phyloP scores from a whole-genome alignment of 1,140 invertebrate genomes.

The Pseudobourletiella spinata region DNA sequence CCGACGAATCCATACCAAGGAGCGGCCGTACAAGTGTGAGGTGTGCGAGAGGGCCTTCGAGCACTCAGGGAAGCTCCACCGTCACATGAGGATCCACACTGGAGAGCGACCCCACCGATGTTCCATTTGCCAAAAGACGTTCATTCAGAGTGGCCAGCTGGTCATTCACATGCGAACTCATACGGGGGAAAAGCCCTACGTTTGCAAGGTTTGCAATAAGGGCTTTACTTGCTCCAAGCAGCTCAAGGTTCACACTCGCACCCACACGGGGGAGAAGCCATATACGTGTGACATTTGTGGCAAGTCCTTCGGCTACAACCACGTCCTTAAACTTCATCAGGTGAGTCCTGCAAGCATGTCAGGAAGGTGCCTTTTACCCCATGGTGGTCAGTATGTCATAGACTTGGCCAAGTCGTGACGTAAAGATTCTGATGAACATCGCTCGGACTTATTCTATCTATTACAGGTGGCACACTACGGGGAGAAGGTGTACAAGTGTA shows the following conservation, averaged over 20 bases:
- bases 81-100: constrained; percentile 77
- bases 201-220: constrained; percentile 55
- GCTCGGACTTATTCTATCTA: too few relatives aligned
- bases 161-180: constrained; percentile 63
- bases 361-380: too few relatives aligned
- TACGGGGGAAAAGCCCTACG: constrained; percentile 85
- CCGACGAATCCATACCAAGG: constrained; percentile 80
- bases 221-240: constrained; percentile 86
- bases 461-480: constrained; percentile 77
- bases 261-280: constrained; percentile 72
- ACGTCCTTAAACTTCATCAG: constrained; percentile 70
- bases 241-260: constrained; percentile 73
- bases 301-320: constrained; percentile 79
- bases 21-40: constrained; percentile 68
- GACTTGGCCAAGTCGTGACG: too few relatives aligned
- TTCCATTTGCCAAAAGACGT: constrained; percentile 72
- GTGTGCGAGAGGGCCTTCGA: constrained; percentile 85
- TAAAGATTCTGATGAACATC: too few relatives aligned
- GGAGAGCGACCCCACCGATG: constrained; percentile 76
- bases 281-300: constrained; percentile 66
- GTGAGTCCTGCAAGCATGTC: constrained; percentile 19
- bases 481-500: constrained; percentile 84
- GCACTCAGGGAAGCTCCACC: constrained; percentile 80
- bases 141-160: constrained; percentile 72
- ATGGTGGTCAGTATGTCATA: too few relatives aligned